phyloP scores from a whole-genome alignment of 2,888 invertebrate species.

The Tachina grossa region DNA sequence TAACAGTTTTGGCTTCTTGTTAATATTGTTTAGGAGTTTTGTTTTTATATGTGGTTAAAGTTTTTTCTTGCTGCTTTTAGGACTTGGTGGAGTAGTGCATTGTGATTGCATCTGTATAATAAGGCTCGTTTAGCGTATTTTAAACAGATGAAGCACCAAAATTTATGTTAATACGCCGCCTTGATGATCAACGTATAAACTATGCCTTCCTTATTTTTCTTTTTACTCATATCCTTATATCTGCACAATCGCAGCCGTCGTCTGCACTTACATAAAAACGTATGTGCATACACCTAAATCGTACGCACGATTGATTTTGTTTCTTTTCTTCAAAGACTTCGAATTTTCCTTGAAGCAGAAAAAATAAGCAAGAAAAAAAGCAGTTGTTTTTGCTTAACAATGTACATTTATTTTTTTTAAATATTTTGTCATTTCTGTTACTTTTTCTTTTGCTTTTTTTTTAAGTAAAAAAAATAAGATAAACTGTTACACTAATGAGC shows the following conservation, averaged over 20 bases:
- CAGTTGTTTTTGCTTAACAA: conserved; percentile 46
- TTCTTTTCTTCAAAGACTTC: conserved; percentile 32
- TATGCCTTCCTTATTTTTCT: conserved; percentile 31
- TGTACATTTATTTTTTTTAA: conserved; percentile 39
- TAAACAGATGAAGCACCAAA: conserved; percentile 43
- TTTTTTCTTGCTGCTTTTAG: conserved; percentile 7
- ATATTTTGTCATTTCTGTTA: conserved; percentile 64
- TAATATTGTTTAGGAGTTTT: background rate
- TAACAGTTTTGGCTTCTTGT: conserved; percentile 42
- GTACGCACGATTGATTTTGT: conserved; percentile 70
- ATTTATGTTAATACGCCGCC: conserved; percentile 56
- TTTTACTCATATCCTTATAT: conserved; percentile 29
- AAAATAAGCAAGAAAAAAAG: background rate
- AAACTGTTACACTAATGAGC: conserved; percentile 71
- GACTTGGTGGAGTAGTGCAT: conserved; percentile 1
- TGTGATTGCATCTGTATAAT: conserved; percentile 69
- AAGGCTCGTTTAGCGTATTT: conserved; percentile 66
- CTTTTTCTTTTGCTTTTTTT: background rate
- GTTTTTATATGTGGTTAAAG: conserved; percentile 7
- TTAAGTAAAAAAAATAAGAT: conserved; percentile 49
- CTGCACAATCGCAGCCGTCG: conserved; percentile 15
- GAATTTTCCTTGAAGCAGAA: conserved; percentile 25
- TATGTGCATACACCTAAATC: background rate
- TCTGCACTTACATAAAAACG: background rate
- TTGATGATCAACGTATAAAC: conserved; percentile 64